These are phyloP conservation scores for Eupithecia vulgata DNA, from an alignment of 2,888 invertebrate genomes.

Conservation along the genomic window DNA sequence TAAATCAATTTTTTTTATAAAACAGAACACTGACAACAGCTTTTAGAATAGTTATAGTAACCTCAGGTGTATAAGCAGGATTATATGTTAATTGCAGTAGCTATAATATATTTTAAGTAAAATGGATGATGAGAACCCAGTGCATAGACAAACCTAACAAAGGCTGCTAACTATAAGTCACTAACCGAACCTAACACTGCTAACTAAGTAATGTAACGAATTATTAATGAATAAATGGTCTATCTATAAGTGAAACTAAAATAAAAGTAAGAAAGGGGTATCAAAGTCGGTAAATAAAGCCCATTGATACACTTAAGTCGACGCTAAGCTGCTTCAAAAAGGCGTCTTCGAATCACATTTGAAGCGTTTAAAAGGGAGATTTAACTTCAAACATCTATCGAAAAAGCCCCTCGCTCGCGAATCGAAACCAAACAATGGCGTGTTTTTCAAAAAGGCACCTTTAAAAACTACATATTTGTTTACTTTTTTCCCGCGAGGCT, in stretches of 20 bases:
- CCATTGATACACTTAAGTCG: slow-evolving; percentile 57
- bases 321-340: slow-evolving; percentile 68
- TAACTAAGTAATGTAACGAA: too few species aligned
- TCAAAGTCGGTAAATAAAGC: slow-evolving; percentile 42
- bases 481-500: slow-evolving; percentile 65
- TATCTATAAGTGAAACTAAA: slow-evolving; percentile 14
- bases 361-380: slow-evolving; percentile 79
- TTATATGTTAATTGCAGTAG: too few species aligned
- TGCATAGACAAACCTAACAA: too few species aligned
- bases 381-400: slow-evolving; percentile 79
- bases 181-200: too few species aligned
- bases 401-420: slow-evolving; percentile 64
- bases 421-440: slow-evolving; percentile 79
- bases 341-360: slow-evolving; percentile 77
- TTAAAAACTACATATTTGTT: slow-evolving; percentile 69
- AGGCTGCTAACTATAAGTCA: too few species aligned
- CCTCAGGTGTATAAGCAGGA: too few species aligned
- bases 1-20: too few species aligned
- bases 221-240: too few species aligned
- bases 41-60: too few species aligned
- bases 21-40: too few species aligned
- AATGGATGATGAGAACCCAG: too few species aligned
- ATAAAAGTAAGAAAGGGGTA: slow-evolving; percentile 29
- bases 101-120: too few species aligned
- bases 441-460: slow-evolving; percentile 76